A percentile compares a stretch with the other conserved stretches of the same genome.
Evolutionary conservation across 2,888 invertebrate species (phyloP).

Genomic region (Drosophila quinaria): DNA sequence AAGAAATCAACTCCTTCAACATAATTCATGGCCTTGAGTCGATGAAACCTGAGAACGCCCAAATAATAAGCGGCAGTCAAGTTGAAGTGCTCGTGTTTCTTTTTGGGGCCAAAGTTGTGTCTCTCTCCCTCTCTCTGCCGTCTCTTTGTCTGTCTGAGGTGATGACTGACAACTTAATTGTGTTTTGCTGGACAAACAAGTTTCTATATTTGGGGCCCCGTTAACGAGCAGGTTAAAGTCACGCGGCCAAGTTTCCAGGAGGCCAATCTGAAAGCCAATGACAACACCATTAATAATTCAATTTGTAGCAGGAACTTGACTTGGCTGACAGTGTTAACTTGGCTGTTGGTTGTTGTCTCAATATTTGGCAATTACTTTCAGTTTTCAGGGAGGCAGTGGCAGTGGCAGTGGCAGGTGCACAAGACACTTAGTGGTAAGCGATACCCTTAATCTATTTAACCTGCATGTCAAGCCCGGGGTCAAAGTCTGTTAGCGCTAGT

Average conservation of each 20-base stretch:
- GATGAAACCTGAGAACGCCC: constrained; percentile 4
- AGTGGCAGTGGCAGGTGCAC: constrained; percentile 38
- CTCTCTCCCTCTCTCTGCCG: constrained; percentile 2
- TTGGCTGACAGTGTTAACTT: constrained; percentile 14
- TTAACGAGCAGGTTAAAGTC: constrained; percentile 55
- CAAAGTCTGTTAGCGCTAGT: constrained; percentile 25
- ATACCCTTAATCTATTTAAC: constrained; percentile 80
- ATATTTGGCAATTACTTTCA: constrained; percentile 79
- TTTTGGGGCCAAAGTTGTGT: constrained; percentile 7
- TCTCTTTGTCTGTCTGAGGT: constrained; percentile 15
- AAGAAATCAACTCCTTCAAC: not conserved
- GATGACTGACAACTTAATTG: constrained; percentile 79
- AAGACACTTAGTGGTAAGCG: constrained; percentile 68
- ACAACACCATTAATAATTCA: constrained; percentile 80
- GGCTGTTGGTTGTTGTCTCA: constrained; percentile 60
- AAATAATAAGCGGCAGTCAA: constrained; percentile 15
- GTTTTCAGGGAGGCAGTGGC: constrained; percentile 42
- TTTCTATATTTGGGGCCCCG: constrained; percentile 35
- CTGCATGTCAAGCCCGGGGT: constrained; percentile 63
- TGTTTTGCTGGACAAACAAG: constrained; percentile 68
- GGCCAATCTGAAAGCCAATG: constrained; percentile 60
- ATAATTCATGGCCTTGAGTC: constrained; percentile 2
- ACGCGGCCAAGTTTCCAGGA: constrained; percentile 63
- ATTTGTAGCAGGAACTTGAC: constrained; percentile 51
- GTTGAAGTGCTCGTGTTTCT: constrained; percentile 5